Evolutionary conservation across 2,888 invertebrate genomes (phyloP), one percentile per base, ranked within the genome.

Genomic region (Myopa tessellatipennis): DNA sequence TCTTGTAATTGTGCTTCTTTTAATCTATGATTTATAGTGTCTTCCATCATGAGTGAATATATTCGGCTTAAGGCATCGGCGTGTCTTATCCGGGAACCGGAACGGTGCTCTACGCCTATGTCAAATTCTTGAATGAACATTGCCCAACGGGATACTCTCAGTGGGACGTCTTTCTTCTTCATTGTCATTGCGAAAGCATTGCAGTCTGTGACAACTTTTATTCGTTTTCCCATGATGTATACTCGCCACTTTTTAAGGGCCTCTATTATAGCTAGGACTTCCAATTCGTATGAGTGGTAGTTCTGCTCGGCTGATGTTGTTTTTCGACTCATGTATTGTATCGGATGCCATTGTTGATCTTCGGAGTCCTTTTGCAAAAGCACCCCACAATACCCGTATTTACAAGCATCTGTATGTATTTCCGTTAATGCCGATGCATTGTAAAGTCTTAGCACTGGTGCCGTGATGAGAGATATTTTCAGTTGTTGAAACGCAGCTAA

Each of bases 121-220:
- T 77, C 68, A 55, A 74, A 78, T 4, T 80, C 77, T 26, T 79
- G 65, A 14, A 79, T 18, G 52, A 74, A 74, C 74, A 78, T 67
- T 14, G 78, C 78, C 78, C 78, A 77, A 5, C 71, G 34, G 18
- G 74, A 75, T 36, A 77, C 74, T 55, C 74, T 76, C 40, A 77
- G 52, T 18, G 76, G 68, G 26, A 79, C 55, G 50, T 85, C 73
- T 4, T 69, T 60, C n/a, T 70, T 79, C 55, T 65, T 73, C 55
- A 76, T 74, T 16, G 74, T 77, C 76, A 79, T 82, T 36, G 83
- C 77, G 69, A 87, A 85, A 4, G 85, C 83, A 38, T 80, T 65
- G 34, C 65, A 65, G 77, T 87, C 86, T 0, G 84, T 85, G 6
- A 85, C 79, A 36, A 86, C 84, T 76, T 82, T 85, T 65, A 85